phyloP scores from a whole-genome alignment of 2,888 invertebrate genomes.

The Glyphotaelius pellucidus region DNA sequence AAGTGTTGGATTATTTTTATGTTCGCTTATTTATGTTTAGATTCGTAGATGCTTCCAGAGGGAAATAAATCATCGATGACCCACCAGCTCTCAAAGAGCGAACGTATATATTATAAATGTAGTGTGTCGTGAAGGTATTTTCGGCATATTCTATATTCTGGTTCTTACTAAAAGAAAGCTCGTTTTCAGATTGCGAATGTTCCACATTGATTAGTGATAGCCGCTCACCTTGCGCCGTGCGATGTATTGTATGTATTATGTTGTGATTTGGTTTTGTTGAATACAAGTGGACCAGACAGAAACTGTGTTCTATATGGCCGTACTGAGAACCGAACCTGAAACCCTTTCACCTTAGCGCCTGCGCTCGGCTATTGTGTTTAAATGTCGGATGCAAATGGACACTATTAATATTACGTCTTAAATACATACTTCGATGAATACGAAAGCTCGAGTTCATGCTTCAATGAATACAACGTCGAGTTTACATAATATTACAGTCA shows the following conservation, averaged over 20 bases:
- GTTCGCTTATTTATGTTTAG: slow-evolving; percentile 18
- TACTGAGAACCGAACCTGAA: slow-evolving; percentile 30
- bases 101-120: background rate
- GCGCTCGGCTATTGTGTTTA: slow-evolving; percentile 35
- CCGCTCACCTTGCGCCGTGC: background rate
- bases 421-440: background rate
- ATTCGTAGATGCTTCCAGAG: background rate
- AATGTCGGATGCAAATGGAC: slow-evolving; percentile 35
- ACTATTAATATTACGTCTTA: background rate
- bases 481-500: background rate
- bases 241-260: background rate
- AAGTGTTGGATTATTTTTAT: slow-evolving; percentile 23
- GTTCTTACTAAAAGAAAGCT: background rate
- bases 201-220: background rate
- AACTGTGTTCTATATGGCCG: background rate
- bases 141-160: background rate
- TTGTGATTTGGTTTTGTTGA: background rate
- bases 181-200: background rate
- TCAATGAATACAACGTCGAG: background rate
- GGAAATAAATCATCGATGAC: background rate
- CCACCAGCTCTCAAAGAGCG: background rate
- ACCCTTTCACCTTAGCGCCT: slow-evolving; percentile 47
- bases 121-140: background rate
- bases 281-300: slow-evolving; percentile 17
- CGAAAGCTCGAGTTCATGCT: background rate